Conservation (phyloP, 2,797 vertebrate species). For the Sebastes minor region DNA sequence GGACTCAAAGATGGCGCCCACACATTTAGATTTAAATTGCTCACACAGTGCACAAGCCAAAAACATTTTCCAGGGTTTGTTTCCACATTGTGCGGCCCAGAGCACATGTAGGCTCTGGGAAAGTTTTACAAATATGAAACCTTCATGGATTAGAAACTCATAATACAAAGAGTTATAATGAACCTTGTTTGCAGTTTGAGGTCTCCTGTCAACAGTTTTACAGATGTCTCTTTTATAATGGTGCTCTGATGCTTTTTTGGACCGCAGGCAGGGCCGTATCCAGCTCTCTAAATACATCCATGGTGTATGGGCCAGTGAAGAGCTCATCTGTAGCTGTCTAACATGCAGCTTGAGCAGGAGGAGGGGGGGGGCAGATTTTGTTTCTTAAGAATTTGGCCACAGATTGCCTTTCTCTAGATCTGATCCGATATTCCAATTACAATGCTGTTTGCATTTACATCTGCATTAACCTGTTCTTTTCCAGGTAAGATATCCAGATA, state of each 20-base stretch:
- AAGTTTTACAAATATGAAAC: background rate
- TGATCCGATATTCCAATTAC: too few species aligned
- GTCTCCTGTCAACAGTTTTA: background rate
- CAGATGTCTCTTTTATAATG: background rate
- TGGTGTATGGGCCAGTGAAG: background rate
- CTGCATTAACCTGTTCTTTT: background rate
- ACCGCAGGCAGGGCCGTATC: background rate
- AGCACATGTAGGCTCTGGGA: background rate
- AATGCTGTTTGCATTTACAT: background rate
- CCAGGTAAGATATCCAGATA: background rate
- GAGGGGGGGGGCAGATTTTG: background rate
- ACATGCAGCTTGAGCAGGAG: background rate
- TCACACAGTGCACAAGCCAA: too few species aligned
- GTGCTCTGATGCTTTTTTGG: background rate
- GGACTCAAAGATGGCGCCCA: too few species aligned
- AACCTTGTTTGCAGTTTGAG: background rate
- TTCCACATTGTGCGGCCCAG: background rate
- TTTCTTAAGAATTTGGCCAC: background rate
- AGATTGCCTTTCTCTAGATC: background rate
- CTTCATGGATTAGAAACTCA: background rate
- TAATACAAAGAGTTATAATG: background rate
- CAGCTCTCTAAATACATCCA: background rate
- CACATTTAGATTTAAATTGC: too few species aligned
- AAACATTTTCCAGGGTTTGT: background rate
- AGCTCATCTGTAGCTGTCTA: background rate